These are phyloP conservation scores for Latrodectus elegans DNA, from an alignment of 2,888 invertebrate genomes.

Conservation along the genomic window DNA sequence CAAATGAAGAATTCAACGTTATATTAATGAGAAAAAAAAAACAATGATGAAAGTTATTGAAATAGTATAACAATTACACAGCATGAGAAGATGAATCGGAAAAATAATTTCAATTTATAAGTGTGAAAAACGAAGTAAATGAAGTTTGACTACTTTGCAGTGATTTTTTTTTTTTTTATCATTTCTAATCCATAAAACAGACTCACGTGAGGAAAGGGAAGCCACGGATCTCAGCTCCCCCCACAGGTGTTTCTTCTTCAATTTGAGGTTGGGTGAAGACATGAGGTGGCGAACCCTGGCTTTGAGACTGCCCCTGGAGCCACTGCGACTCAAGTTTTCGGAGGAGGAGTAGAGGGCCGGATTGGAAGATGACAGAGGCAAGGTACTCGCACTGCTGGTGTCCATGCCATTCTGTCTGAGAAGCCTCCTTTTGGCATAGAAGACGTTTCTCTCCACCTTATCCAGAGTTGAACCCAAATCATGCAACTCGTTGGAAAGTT, in stretches of 20 bases:
- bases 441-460: conserved; percentile 33
- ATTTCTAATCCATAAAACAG: neutral
- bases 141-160: too few species aligned
- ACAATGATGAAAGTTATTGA: too few species aligned
- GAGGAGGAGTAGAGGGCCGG: conserved; percentile 17
- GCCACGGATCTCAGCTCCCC: conserved; percentile 53
- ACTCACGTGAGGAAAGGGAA: conserved; percentile 49
- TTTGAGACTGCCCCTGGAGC: conserved; percentile 26
- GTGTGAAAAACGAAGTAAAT: too few species aligned
- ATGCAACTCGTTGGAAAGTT: conserved; percentile 46
- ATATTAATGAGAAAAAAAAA: too few species aligned
- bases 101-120: too few species aligned
- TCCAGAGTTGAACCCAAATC: conserved; percentile 40
- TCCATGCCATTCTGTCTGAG: conserved; percentile 33
- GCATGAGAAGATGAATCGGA: too few species aligned
- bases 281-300: conserved; percentile 26
- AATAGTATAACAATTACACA: too few species aligned
- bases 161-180: too few species aligned
- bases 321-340: conserved; percentile 22
- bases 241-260: conserved; percentile 35
- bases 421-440: conserved; percentile 26
- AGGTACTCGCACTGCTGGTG: neutral
- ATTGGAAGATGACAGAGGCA: conserved; percentile 28
- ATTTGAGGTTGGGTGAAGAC: conserved; percentile 21
- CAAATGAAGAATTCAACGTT: too few species aligned